Base-by-base conservation (phyloP, 2,113 vertebrate species). In the Pterocles burchelli region DNA sequence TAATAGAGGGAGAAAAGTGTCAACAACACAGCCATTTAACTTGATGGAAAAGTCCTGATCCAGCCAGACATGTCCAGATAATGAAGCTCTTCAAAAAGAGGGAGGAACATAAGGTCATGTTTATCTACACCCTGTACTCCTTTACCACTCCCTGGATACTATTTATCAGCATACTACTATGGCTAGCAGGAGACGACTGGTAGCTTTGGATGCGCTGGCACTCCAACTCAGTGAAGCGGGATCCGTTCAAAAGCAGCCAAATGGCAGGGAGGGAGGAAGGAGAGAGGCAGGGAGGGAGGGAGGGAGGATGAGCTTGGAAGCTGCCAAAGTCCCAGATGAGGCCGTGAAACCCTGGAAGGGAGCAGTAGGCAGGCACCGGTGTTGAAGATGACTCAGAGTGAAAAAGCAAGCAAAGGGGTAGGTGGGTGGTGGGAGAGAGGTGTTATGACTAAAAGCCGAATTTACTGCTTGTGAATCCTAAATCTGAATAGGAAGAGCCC, bases 381-480 rank as follows among this genome's bases (percentile, higher is more conserved):
- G 88, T 43, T 89, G 88, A 88, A 90, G 93, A 97, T 97, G 96
- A 96, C 95, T 97, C 96, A 96, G 91, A 96, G 77, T 52, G 90
- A 95, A 95, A 96, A 93, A 67, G 92, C 94, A 95, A 82, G 87
- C 89, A 95, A 91, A 94, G 89, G 46, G 83, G 93, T 96, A 91
- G 94, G 92, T 91, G 96, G 89, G 41, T 85, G 70, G 94, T 92
- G 90, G 92, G 95, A 89, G 94, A 91, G 90, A 97, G 86, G 95
- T 96, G 95, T 95, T 96, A 95, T 96, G 95, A 96, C 95, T 94
- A 96, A 95, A 96, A 93, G 33, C 87, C 11, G 55, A 94, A 93
- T 95, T 96, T 96, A 95, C 77, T 83, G 95, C 91, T 58, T 91
- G 70, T n/a, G 81, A 96, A 96, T 95, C 77, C 94, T 95, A 94